Evolutionary conservation across 1,140 invertebrate species (phyloP), one percentile per base, ranked within the genome.

Genomic region (Nomia melanderi): DNA sequence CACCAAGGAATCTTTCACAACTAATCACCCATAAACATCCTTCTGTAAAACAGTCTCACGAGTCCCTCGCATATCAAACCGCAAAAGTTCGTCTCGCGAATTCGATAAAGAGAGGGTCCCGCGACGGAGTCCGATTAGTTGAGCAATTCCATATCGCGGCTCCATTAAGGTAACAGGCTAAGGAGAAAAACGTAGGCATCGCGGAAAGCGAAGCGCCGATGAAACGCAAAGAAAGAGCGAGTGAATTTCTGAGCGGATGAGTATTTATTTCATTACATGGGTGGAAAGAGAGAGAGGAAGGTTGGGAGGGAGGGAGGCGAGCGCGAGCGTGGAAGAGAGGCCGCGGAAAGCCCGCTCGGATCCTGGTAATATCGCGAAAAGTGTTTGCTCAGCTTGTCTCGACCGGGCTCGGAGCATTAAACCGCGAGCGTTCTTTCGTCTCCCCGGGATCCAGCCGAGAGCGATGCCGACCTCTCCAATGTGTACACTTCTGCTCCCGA

Each of bases 351-450:
- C 76, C 79, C 80, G 80, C 41, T 69, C 54, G 81, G 81, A 80
- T 67, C 76, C 79, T 84, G 79, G 85, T 87, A 89, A 89, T 89
- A 89, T 88, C 87, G 84, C 81, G 87, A 87, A 89, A 89, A 89
- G 86, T 89, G 86, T 89, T 89, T 89, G 86, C 87, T 88, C 83
- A 89, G 87, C 86, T 89, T 89, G 88, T 88, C 87, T 88, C 82
- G 84, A 88, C 77, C 82, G 77, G 76, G 83, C 77, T 83, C 76
- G 82, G 86, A 85, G 88, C 85, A 88, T 89, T 88, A 89, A 87
- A 87, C 87, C 84, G 83, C 83, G 78, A 86, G 82, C 78, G 80
- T 88, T 88, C 88, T 88, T 84, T 84, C 82, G 73, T 83, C 77
- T 77, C 82, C 81, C 71, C 50, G 66, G 65, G 77, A 83, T 73